Base-by-base conservation (phyloP, 2,797 vertebrate species). In the Microctenopoma steveboyesi region DNA sequence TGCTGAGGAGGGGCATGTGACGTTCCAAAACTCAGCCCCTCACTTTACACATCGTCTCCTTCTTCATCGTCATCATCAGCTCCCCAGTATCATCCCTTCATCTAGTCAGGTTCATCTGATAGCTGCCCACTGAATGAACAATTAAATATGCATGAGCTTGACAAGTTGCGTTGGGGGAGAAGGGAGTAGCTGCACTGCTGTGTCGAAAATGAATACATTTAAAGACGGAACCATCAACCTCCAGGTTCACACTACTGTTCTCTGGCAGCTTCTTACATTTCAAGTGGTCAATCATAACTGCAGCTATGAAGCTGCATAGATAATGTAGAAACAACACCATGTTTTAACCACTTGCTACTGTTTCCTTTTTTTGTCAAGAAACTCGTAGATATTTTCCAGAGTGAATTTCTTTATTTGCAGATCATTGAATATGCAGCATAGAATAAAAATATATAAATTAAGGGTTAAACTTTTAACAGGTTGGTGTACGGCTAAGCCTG, bases 91-190 rank as follows among this genome's bases (percentile, higher is more conserved):
- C 73, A 57, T 78, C 83, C 79, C 64, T 77, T 84, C 87, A 81
- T 62, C 87, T 83, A 88, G 81, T 79, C 82, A 71, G 89, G 79
- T 84, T 90, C 81, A 94, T 92, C 88, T 90, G 90, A 83, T 93
- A 92, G 89, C 72, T 83, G 80, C 85, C 76, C 81, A 64, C 74
- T 85, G 82, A 88, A 86, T 82, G 27, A 86, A 89, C 89, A 78
- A 94, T 96, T 89, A 95, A 97, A 95, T 89, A 96, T 96, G 93
- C 86, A 96, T 14, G 58, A 89, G 83, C 79, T 72, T 81, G 68
- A 89, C 83, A 85, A 79, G 85, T 84, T 56, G 69, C 77, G 77
- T 53, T 69, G 79, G 82, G 72, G 64, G 77, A 85, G 83, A 81
- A 68, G 51, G 72, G 71, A 61, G 78, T 42, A 75, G 53, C 71